A percentile compares a stretch with the other conserved stretches of the same genome.
Evolutionary conservation across 23 tunicate genomes (phyloP).

Genomic region (Trididemnum miniatum): DNA sequence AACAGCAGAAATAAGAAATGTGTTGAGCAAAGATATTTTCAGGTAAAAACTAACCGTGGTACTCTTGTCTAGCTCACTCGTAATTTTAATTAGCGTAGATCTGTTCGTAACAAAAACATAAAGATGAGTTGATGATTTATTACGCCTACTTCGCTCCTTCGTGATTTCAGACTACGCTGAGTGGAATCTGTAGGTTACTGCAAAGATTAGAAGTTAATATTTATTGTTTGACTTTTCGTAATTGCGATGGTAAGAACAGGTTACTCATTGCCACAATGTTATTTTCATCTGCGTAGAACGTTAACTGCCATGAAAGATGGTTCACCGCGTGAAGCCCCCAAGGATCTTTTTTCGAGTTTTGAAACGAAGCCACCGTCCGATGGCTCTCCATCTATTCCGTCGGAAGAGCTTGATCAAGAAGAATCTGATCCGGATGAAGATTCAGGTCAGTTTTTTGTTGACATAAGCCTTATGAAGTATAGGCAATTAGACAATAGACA

Average conservation of each 20-base stretch:
- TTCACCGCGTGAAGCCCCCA: not conserved
- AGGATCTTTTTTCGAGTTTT: not conserved
- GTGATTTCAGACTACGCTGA: not conserved
- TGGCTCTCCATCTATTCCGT: not conserved
- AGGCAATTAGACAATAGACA: no score
- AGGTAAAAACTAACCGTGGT: constrained; percentile 13
- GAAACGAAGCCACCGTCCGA: not conserved
- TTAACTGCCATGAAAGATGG: not conserved
- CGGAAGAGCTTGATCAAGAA: not conserved
- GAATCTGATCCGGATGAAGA: not conserved
- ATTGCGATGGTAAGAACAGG: no score
- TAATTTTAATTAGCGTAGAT: no score
- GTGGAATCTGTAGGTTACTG: not conserved
- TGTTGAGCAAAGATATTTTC: constrained; percentile 9
- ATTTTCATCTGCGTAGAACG: no score
- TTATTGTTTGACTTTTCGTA: not conserved
- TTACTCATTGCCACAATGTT: no score
- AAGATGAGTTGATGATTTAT: no score
- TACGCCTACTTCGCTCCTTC: no score
- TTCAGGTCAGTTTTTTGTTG: no score
- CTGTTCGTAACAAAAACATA: no score
- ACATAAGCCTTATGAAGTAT: no score
- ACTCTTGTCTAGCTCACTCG: no score
- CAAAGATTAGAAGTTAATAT: not conserved
- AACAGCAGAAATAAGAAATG: constrained; percentile 25